phyloP scores from a whole-genome alignment of 2,113 vertebrate species.

The Microcebus lehilahytsara region DNA sequence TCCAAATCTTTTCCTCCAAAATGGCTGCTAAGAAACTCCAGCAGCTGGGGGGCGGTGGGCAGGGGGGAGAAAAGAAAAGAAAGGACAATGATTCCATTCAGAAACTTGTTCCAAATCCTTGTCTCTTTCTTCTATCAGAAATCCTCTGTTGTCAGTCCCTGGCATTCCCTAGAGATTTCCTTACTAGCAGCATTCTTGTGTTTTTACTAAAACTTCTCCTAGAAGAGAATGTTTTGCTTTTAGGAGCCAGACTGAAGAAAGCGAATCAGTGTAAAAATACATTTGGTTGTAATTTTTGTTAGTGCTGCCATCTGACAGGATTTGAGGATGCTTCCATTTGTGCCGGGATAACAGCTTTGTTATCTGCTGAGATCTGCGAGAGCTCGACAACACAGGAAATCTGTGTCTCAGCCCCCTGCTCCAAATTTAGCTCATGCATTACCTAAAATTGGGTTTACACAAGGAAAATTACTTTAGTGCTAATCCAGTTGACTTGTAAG shows the following conservation, averaged over 20 bases:
- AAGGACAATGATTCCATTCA: not conserved
- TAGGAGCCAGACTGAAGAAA: constrained; percentile 31
- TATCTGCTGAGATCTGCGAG: constrained; percentile 40
- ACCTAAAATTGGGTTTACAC: constrained; percentile 27
- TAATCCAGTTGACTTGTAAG: constrained; percentile 21
- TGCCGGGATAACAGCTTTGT: not conserved
- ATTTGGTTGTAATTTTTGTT: constrained; percentile 65
- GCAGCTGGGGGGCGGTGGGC: rapidly evolving
- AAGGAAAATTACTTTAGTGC: constrained; percentile 12
- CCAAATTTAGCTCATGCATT: not conserved
- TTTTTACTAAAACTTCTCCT: constrained; percentile 28
- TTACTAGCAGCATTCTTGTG: not conserved
- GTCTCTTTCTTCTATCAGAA: constrained; percentile 48
- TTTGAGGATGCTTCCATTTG: constrained; percentile 40
- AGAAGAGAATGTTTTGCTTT: constrained; percentile 30
- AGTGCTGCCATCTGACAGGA: constrained; percentile 31
- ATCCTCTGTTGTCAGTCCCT: constrained; percentile 26
- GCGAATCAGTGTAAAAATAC: not conserved
- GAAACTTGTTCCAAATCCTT: constrained; percentile 15
- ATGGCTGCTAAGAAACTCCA: not conserved
- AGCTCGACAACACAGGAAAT: not conserved
- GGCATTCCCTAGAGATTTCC: not conserved
- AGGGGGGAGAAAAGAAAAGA: not conserved
- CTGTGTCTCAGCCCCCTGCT: constrained; percentile 1
- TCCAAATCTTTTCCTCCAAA: not conserved